Conservation (phyloP, 2,113 vertebrate genomes). For the Cyprinodon variegatus region DNA sequence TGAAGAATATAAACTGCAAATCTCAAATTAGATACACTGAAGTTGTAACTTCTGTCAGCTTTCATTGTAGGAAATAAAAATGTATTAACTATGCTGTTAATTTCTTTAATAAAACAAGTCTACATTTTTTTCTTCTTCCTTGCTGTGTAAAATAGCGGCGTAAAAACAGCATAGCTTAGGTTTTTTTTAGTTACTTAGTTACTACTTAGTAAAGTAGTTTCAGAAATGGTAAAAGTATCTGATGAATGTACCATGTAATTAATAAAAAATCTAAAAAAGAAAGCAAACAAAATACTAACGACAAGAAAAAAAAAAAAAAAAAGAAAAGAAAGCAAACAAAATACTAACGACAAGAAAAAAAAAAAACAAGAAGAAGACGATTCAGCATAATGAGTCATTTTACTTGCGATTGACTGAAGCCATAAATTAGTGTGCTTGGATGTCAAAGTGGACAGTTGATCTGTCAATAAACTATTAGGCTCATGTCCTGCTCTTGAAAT, state of each 20-base stretch:
- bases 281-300: background rate
- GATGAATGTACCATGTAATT: no score
- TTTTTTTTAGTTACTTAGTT: no score
- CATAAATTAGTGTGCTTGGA: slow-evolving; percentile 23
- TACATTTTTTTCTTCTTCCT: no score
- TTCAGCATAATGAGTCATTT: slow-evolving; percentile 35
- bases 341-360: background rate
- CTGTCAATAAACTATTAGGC: slow-evolving; percentile 60
- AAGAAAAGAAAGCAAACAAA: background rate
- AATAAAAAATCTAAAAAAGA: background rate
- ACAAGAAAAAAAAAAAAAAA: background rate
- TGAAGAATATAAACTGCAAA: background rate
- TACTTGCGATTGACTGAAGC: slow-evolving; percentile 12
- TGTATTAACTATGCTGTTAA: background rate
- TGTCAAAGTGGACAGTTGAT: slow-evolving; percentile 51
- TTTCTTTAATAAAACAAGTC: background rate
- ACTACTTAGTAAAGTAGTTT: no score
- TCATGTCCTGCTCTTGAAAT: slow-evolving; percentile 38
- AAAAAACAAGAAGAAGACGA: background rate
- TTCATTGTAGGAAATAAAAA: background rate
- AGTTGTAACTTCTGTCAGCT: background rate
- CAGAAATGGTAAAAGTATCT: no score
- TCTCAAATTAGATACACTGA: no score
- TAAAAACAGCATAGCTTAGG: no score
- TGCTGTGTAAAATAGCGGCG: no score